These are phyloP conservation scores for Rhysida immarginata DNA, from an alignment of 1,140 invertebrate genomes.

Conservation along the genomic window DNA sequence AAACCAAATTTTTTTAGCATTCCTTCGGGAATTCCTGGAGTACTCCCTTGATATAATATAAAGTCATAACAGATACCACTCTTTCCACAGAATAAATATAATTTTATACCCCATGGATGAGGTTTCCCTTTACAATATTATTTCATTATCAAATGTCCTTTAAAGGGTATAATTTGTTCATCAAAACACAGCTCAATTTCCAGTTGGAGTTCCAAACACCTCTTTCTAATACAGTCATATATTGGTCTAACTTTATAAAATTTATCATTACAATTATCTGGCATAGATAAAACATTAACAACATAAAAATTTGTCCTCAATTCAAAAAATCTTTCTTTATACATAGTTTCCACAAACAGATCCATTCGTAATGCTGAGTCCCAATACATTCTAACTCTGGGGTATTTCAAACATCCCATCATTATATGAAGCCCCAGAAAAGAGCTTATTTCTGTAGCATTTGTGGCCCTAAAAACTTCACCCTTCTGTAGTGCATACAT, in stretches of 20 bases:
- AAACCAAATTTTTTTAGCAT: constrained; percentile 12
- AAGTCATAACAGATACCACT: constrained; percentile 21
- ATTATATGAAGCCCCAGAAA: constrained; percentile 7
- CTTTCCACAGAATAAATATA: constrained; percentile 18
- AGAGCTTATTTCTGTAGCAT: background rate
- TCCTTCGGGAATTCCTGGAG: constrained; percentile 9
- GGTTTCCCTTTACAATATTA: constrained; percentile 19
- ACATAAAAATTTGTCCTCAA: constrained; percentile 15
- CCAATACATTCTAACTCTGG: constrained; percentile 7
- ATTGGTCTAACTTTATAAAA: constrained; percentile 23
- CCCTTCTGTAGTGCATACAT: background rate
- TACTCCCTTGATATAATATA: constrained; percentile 20
- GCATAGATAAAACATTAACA: constrained; percentile 18
- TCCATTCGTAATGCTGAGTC: background rate
- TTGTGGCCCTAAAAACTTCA: background rate
- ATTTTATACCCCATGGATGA: constrained; percentile 18
- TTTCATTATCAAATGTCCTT: constrained; percentile 17
- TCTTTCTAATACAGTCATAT: constrained; percentile 18
- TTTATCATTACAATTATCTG: constrained; percentile 17
- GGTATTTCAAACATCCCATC: constrained; percentile 2
- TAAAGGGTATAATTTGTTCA: constrained; percentile 24
- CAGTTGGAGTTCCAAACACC: constrained; percentile 17
- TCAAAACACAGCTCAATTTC: constrained; percentile 18
- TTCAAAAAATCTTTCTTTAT: constrained; percentile 14
- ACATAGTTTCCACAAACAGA: background rate